Evolutionary conservation across 2,888 invertebrate species (phyloP), one percentile per base, ranked within the genome.

Genomic region (Drosophila recens): DNA sequence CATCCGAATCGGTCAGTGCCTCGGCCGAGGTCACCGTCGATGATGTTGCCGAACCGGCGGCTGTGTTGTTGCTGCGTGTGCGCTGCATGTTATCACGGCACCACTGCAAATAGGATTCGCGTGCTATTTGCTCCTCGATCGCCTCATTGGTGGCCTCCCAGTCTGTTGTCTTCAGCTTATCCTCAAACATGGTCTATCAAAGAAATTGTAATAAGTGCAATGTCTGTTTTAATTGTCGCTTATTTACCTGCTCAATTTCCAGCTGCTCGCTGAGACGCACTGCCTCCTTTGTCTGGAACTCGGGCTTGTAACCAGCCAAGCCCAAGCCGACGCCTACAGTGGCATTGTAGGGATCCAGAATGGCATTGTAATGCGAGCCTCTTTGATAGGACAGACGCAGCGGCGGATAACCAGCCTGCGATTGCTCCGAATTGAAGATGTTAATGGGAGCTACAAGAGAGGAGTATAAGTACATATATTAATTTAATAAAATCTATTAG

Each of bases 121-220:
- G 93, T 5, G 97, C 97, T 10, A 97, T 96, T 93, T 97, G 97
- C 90, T 97, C 97, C 90, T 97, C 96, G 63, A 97, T 95, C n/a
- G 96, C 96, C 91, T 97, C 97, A 90, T 97, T 97, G 0, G 97
- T 98, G 9, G 97, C 96, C 92, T 98, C 97, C 97, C 97, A 97
- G 92, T 98, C 97, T 6, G 97, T 97, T 71, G 97, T 97, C 86
- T 96, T 95, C 51, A 97, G 92, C 91, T 98, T 98, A 91, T 98
- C 97, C 92, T 97, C 96, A 82, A 98, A 93, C 97, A 98, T 98
- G 1, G 97, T 96, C 95, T 96, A 75, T 1, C 89, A 40, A 49
- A 5, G 11, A 10, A 46, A n/a, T 6, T 10, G 34, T 2, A 2
- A 9, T 53, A 6, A 42, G 15, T 42, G 3, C 27, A 13, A 23